These are phyloP conservation scores for Dendrolimus houi DNA, from an alignment of 2,888 invertebrate species.

Conservation along the genomic window DNA sequence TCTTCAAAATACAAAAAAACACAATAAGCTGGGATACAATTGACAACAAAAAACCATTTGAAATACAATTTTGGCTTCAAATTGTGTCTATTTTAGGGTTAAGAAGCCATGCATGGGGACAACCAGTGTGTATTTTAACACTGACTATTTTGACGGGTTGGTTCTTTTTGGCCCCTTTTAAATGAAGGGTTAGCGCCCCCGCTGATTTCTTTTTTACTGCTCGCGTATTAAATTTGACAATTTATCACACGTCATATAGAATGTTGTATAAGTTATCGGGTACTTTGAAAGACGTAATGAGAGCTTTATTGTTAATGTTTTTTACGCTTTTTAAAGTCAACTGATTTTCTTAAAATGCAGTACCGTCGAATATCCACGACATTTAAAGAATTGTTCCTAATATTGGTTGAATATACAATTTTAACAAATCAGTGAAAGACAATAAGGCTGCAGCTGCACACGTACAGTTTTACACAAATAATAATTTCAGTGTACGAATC, in stretches of 20 bases:
- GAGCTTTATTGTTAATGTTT: too few species aligned
- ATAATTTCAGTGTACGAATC: too few species aligned
- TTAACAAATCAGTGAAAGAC: too few species aligned
- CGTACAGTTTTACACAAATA: too few species aligned
- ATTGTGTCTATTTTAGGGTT: conserved; percentile 63
- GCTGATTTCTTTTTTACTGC: conserved; percentile 6
- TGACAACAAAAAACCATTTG: conserved; percentile 50
- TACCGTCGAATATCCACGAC: too few species aligned
- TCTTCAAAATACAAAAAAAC: conserved; percentile 26
- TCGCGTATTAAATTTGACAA: background rate
- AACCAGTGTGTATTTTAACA: conserved; percentile 70
- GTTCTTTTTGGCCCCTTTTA: conserved; percentile 37
- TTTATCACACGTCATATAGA: background rate
- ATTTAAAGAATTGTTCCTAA: too few species aligned
- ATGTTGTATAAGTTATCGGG: too few species aligned
- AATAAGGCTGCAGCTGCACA: too few species aligned
- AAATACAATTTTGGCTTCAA: conserved; percentile 61
- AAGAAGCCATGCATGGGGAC: conserved; percentile 64
- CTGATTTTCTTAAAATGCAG: too few species aligned
- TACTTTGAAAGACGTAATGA: too few species aligned
- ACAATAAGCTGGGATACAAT: conserved; percentile 29
- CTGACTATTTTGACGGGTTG: conserved; percentile 54
- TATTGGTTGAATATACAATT: too few species aligned
- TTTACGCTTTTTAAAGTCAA: too few species aligned
- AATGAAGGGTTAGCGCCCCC: conserved; percentile 53